A percentile compares a stretch with the other conserved stretches of the same genome.
phyloP scores from a whole-genome alignment of 2,113 vertebrate genomes.

The Condylura cristata region DNA sequence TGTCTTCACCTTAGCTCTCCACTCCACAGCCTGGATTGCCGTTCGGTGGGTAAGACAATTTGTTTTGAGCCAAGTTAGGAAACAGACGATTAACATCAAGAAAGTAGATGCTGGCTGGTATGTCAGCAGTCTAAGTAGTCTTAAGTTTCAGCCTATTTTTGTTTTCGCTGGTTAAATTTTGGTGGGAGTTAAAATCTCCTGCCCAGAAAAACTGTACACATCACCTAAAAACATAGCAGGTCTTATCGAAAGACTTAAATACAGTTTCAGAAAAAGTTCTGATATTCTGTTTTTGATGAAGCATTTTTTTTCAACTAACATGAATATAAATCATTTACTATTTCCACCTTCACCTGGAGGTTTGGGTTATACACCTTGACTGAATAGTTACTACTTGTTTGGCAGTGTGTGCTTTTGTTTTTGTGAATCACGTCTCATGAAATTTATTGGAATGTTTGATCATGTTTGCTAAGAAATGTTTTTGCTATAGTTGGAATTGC shows the following conservation, averaged over 20 bases:
- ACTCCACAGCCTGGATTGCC: constrained; percentile 74
- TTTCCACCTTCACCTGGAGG: constrained; percentile 75
- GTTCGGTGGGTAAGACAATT: constrained; percentile 72
- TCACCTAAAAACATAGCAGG: constrained; percentile 71
- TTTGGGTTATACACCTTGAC: constrained; percentile 64
- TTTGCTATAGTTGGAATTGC: constrained; percentile 79
- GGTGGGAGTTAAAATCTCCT: constrained; percentile 74
- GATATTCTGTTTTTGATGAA: constrained; percentile 74
- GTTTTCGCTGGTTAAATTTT: constrained; percentile 73
- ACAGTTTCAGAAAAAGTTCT: constrained; percentile 67
- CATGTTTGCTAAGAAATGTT: constrained; percentile 82
- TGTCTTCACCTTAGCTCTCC: constrained; percentile 78
- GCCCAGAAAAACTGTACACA: constrained; percentile 71
- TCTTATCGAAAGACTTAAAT: constrained; percentile 73
- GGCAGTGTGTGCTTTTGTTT: constrained; percentile 83
- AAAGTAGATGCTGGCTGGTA: constrained; percentile 74
- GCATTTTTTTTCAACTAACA: constrained; percentile 76
- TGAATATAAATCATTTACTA: constrained; percentile 69
- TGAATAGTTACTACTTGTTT: constrained; percentile 79
- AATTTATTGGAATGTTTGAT: constrained; percentile 81
- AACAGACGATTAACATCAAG: constrained; percentile 67
- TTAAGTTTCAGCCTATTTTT: constrained; percentile 74
- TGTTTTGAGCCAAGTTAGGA: constrained; percentile 60
- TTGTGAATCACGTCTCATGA: constrained; percentile 80
- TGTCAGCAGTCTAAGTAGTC: constrained; percentile 75